Percentiles rank a stretch among this genome's conserved stretches.
These are phyloP conservation scores for Stomatorhinus walkeri DNA, from an alignment of 2,797 vertebrate species.

Conservation along the genomic window DNA sequence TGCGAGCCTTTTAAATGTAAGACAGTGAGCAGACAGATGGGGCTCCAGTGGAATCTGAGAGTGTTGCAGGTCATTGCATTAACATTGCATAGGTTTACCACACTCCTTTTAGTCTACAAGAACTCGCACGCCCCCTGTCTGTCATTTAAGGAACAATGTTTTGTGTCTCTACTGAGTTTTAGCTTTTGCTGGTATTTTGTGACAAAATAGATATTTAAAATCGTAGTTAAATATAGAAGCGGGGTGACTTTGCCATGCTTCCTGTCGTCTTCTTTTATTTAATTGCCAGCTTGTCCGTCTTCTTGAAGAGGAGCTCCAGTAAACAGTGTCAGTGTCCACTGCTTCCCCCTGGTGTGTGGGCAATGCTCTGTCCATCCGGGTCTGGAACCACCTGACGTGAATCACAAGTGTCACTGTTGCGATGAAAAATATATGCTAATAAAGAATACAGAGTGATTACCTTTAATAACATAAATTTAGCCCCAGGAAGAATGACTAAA, in stretches of 20 bases:
- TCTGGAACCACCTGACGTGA: background rate
- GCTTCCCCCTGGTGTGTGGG: background rate
- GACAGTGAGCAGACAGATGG: background rate
- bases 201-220: background rate
- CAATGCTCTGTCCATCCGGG: background rate
- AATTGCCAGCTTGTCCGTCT: background rate
- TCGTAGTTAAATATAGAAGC: background rate
- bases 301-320: background rate
- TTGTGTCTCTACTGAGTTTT: background rate
- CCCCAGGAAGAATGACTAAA: background rate
- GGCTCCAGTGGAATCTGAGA: background rate
- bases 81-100: background rate
- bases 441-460: background rate
- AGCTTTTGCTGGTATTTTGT: background rate
- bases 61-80: slow-evolving; percentile 13
- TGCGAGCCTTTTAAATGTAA: background rate
- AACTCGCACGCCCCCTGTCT: background rate
- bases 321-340: background rate
- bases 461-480: background rate
- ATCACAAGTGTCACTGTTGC: background rate
- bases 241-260: background rate
- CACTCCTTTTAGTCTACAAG: background rate
- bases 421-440: background rate
- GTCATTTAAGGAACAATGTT: background rate
- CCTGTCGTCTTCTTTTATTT: background rate